phyloP scores from a whole-genome alignment of 2,797 vertebrate species.

The Ctenosaura bakeri region DNA sequence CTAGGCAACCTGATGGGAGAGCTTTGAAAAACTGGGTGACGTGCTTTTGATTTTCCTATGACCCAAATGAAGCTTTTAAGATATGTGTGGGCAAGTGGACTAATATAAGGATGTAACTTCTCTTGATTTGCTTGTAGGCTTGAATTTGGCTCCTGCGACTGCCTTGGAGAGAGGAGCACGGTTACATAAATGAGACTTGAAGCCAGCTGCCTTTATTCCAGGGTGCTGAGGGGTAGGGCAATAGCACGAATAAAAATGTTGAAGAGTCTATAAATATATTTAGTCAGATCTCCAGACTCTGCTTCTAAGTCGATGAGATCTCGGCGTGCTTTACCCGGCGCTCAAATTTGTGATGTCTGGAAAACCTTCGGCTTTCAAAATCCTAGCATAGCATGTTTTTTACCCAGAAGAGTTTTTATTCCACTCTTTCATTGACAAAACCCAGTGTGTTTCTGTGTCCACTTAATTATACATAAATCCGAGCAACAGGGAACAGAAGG shows the following conservation, averaged over 20 bases:
- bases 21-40: not conserved
- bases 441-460: too few relatives aligned
- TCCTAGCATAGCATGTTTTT: too few relatives aligned
- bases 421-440: too few relatives aligned
- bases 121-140: not conserved
- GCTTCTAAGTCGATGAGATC: not conserved
- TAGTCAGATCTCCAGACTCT: not conserved
- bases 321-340: not conserved
- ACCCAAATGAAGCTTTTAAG: not conserved
- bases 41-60: not conserved
- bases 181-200: not conserved
- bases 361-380: too few relatives aligned
- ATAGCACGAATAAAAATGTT: not conserved
- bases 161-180: not conserved
- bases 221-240: too few relatives aligned
- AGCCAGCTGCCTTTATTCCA: not conserved
- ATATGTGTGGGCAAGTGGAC: too few relatives aligned
- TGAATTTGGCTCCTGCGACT: not conserved
- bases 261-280: not conserved
- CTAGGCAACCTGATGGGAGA: too few relatives aligned
- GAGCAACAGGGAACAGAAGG: too few relatives aligned
- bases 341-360: not conserved
- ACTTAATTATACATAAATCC: too few relatives aligned
- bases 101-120: not conserved
- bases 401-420: too few relatives aligned